These are phyloP conservation scores for Hololepta plana DNA, from an alignment of 2,888 invertebrate species.

Conservation along the genomic window DNA sequence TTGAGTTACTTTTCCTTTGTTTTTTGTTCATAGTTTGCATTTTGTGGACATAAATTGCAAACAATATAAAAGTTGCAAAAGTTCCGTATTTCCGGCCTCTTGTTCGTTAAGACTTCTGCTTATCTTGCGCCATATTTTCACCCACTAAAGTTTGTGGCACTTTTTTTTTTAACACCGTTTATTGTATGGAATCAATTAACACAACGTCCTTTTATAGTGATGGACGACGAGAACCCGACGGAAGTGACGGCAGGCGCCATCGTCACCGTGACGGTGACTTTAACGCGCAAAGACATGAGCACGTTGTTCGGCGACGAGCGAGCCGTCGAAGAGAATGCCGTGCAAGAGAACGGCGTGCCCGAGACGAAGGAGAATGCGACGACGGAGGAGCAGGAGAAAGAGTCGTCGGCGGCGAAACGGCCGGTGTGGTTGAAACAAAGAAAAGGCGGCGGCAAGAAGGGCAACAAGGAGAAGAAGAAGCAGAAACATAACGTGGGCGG, in stretches of 20 bases:
- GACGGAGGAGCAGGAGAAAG: slow-evolving; percentile 11
- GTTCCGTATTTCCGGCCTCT: no score
- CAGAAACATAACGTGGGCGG: slow-evolving; percentile 14
- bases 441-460: slow-evolving; percentile 37
- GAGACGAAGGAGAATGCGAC: slow-evolving; percentile 12
- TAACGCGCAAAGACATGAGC: slow-evolving; percentile 69
- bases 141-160: no score
- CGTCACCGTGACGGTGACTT: slow-evolving; percentile 87
- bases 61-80: no score
- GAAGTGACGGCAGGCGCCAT: slow-evolving; percentile 95
- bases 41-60: no score
- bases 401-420: slow-evolving; percentile 37
- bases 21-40: no score
- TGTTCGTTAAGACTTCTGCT: no score
- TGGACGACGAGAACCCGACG: slow-evolving; percentile 93
- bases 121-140: no score
- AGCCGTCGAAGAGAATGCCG: slow-evolving; percentile 35
- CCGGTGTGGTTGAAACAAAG: slow-evolving; percentile 70
- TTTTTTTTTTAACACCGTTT: no score
- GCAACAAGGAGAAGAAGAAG: slow-evolving; percentile 39
- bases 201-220: slow-evolving; percentile 40
- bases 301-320: slow-evolving; percentile 65
- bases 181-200: slow-evolving; percentile 1
- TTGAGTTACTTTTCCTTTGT: no score
- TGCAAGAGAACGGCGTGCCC: slow-evolving; percentile 20